Evolutionary conservation across 1,140 invertebrate genomes (phyloP), one percentile per base, ranked within the genome.

Genomic region (Temnothorax curvispinosus): DNA sequence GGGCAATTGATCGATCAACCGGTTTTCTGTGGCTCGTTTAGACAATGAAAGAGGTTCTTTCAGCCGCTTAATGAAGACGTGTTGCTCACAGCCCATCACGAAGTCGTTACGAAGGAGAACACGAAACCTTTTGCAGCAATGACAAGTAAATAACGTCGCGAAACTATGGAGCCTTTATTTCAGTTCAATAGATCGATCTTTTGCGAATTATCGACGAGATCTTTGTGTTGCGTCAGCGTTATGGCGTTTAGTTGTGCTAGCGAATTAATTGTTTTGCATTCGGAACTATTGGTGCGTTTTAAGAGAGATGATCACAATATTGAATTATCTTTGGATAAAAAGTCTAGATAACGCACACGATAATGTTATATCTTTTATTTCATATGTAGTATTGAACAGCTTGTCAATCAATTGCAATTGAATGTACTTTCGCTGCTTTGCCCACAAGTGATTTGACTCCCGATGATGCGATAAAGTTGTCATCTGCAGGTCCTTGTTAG

Each of bases 1-100:
- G 35, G 32, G 18, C 77, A 75, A 91, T 91, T 86, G 89, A 90
- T 88, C 85, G 62, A 72, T 87, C 88, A 85, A 88, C 85, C 72
- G 81, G 69, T 88, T 89, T 78, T 87, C 62, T 78, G 50, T 76
- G 9, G n/a, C 64, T 80, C 75, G 50, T 81, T 88, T 52, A 44
- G 21, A 54, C 56, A 86, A 75, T 84, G 80, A 86, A 87, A 87
- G 86, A 89, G 72, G 44, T 54, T 32, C 54, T 58, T 82, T 58
- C 35, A 13, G 2, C 35, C 60, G 60, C 50, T 87, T 87, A 72
- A 90, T 67, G 71, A 90, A 90, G 85, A 90, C 64, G 86, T 80
- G 86, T 56, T 47, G 65, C 44, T 64, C 69, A 38, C 54, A 41
- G 54, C 44, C 81, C 38, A 67, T 84, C 67, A 72, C 54, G 62